These are phyloP conservation scores for Drosophila histrio DNA, from an alignment of 2,888 invertebrate genomes.

Conservation along the genomic window DNA sequence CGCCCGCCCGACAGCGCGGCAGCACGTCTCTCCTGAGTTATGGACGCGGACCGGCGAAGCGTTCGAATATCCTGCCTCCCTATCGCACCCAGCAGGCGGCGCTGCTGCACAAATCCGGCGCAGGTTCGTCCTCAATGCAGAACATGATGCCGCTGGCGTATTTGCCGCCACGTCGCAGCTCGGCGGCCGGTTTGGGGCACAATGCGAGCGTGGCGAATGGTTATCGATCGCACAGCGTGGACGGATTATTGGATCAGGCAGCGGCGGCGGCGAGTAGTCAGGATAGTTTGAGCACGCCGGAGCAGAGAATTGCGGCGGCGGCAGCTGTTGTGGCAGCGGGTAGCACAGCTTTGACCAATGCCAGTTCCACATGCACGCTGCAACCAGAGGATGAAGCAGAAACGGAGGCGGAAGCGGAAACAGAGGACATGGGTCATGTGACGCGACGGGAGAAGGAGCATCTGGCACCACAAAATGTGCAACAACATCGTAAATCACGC, in stretches of 20 bases:
- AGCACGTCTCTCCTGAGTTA: constrained; percentile 70
- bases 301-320: constrained; percentile 78
- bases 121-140: constrained; percentile 77
- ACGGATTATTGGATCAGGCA: constrained; percentile 86
- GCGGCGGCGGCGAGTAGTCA: constrained; percentile 54
- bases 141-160: constrained; percentile 77
- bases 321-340: constrained; percentile 80
- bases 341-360: constrained; percentile 80
- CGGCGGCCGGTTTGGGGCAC: constrained; percentile 78
- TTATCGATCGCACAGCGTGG: constrained; percentile 87
- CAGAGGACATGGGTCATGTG: constrained; percentile 43
- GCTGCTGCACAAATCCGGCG: constrained; percentile 58
- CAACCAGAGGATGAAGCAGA: constrained; percentile 64
- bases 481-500: constrained; percentile 86
- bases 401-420: background rate
- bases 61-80: constrained; percentile 79
- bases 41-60: constrained; percentile 71
- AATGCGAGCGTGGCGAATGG: constrained; percentile 71
- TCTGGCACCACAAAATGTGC: constrained; percentile 65
- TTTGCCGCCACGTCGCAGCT: constrained; percentile 79
- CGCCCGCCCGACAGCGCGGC: constrained; percentile 87
- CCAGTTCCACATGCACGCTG: constrained; percentile 78
- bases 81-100: constrained; percentile 81
- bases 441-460: constrained; percentile 78
- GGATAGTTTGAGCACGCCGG: constrained; percentile 59